Evolutionary conservation across 2,888 invertebrate genomes (phyloP).

Genomic region (Volucella inflata): DNA sequence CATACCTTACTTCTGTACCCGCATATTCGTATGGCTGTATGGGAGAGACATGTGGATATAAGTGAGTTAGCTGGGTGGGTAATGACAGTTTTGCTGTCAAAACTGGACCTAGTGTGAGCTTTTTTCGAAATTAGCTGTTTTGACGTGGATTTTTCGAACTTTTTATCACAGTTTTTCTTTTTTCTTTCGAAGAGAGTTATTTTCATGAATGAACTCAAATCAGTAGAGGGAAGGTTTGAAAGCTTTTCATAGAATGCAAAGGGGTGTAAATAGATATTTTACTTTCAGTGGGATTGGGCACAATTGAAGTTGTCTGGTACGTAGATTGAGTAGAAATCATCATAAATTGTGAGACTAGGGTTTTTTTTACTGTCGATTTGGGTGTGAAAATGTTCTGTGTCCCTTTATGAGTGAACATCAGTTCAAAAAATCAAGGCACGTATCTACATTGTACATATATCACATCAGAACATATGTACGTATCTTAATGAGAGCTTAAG

Average conservation of each 20-base stretch:
- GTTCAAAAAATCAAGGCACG: too few species aligned
- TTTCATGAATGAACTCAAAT: slow-evolving; percentile 67
- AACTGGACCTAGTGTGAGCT: slow-evolving; percentile 47
- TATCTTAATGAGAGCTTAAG: too few species aligned
- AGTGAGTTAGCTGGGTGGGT: background rate
- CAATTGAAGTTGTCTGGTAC: slow-evolving; percentile 36
- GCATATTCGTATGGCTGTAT: background rate
- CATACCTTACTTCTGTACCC: too few species aligned
- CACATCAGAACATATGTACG: too few species aligned
- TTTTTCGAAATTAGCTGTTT: slow-evolving; percentile 63
- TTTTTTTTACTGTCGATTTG: background rate
- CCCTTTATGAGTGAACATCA: background rate
- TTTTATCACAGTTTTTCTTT: slow-evolving; percentile 47
- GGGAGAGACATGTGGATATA: background rate
- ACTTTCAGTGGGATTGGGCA: background rate
- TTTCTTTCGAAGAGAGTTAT: slow-evolving; percentile 26
- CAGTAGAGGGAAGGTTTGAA: slow-evolving; percentile 20
- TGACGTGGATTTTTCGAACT: slow-evolving; percentile 59
- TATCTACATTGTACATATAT: too few species aligned
- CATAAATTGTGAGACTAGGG: background rate
- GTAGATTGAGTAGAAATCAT: background rate
- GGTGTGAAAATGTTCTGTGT: background rate
- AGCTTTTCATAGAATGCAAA: slow-evolving; percentile 43
- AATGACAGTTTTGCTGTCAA: slow-evolving; percentile 64
- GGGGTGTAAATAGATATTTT: slow-evolving; percentile 4